These are phyloP conservation scores for Ammodytes marinus DNA, from an alignment of 2,113 vertebrate genomes.

Conservation along the genomic window DNA sequence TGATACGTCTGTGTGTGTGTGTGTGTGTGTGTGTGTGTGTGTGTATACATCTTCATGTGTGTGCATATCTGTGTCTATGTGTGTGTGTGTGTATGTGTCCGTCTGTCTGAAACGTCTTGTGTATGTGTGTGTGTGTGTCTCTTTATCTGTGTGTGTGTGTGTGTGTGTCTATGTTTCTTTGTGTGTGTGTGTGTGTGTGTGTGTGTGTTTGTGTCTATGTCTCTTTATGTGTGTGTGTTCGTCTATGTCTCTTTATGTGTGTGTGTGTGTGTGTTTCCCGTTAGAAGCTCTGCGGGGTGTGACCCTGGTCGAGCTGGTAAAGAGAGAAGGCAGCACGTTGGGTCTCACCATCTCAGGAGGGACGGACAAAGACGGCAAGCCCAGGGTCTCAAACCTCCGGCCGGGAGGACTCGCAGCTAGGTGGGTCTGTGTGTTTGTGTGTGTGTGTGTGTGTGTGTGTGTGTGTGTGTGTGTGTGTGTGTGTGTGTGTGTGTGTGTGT, in stretches of 20 bases:
- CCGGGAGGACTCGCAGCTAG: constrained; percentile 92
- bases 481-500: too few species aligned
- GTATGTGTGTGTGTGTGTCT: too few species aligned
- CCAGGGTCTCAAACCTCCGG: constrained; percentile 94
- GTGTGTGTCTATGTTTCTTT: neutral
- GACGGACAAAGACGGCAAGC: constrained; percentile 97
- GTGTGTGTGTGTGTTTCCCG: constrained; percentile 73
- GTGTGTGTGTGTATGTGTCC: too few species aligned
- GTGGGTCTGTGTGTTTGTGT: constrained; percentile 32
- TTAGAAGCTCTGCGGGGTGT: constrained; percentile 96
- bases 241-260: constrained; percentile 44
- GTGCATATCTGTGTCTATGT: too few species aligned
- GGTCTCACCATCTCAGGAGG: constrained; percentile 98
- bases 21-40: too few species aligned
- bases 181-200: constrained; percentile 33
- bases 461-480: too few species aligned
- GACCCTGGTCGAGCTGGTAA: constrained; percentile 95
- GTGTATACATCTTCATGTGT: too few species aligned
- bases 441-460: too few species aligned
- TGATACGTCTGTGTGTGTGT: too few species aligned
- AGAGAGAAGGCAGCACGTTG: constrained; percentile 96
- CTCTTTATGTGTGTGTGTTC: constrained; percentile 27
- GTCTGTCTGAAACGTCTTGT: too few species aligned
- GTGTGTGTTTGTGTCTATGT: constrained; percentile 25
- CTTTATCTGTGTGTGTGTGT: too few species aligned